Evolutionary conservation across 2,113 vertebrate species (phyloP).

Genomic region (Microtus montanus): DNA sequence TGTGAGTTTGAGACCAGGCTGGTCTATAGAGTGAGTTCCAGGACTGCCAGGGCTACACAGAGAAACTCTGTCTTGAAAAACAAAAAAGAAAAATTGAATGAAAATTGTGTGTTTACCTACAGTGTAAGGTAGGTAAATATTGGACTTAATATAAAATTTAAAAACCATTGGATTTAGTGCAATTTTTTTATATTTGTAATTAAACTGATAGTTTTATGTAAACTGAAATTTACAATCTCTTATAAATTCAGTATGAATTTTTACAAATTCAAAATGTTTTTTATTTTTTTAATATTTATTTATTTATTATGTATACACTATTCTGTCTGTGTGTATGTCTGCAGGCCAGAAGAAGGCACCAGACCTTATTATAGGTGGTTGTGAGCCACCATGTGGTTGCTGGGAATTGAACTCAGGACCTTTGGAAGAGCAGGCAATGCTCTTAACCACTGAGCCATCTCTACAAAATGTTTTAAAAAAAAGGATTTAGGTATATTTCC

Average conservation of each 20-base stretch:
- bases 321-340: too few species aligned
- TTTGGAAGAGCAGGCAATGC: too few species aligned
- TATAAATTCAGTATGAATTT: neutral
- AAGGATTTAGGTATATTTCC: neutral
- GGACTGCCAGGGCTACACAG: neutral
- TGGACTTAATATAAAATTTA: constrained; percentile 9
- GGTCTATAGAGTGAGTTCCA: neutral
- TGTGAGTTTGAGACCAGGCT: neutral
- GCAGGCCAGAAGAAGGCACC: too few species aligned
- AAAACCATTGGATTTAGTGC: neutral
- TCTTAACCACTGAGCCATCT: too few species aligned
- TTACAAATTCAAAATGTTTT: neutral
- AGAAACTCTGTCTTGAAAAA: neutral
- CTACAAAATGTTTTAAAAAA: neutral
- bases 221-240: neutral
- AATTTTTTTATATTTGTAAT: neutral
- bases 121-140: neutral
- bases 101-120: constrained; percentile 16
- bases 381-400: too few species aligned
- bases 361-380: too few species aligned
- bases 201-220: neutral
- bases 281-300: too few species aligned
- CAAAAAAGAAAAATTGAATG: constrained; percentile 10
- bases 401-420: too few species aligned
- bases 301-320: too few species aligned